phyloP scores from a whole-genome alignment of 2,888 invertebrate species.

The Balanococcus diminutus region DNA sequence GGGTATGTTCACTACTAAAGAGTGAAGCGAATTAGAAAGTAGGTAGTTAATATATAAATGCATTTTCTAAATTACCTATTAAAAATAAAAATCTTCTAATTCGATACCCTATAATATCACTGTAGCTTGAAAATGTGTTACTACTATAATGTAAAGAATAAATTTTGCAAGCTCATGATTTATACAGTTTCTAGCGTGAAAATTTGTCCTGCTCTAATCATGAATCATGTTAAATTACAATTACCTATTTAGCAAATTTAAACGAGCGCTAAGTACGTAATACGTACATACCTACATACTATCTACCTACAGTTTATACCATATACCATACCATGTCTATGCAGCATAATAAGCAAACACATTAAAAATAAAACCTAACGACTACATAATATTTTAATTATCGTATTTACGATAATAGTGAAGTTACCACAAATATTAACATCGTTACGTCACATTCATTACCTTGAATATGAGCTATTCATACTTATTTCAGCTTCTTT shows the following conservation, averaged over 20 bases:
- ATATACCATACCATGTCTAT: background rate
- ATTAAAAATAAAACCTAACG: conserved; percentile 27
- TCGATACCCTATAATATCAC: no score
- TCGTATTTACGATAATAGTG: conserved; percentile 27
- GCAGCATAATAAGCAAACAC: background rate
- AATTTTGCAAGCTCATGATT: background rate
- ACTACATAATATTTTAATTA: conserved; percentile 31
- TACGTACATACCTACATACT: background rate
- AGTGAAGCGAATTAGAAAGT: no score
- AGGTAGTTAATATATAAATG: no score
- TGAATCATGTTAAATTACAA: background rate
- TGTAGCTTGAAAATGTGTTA: no score
- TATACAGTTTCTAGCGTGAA: background rate
- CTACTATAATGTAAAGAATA: background rate
- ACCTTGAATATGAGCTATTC: background rate
- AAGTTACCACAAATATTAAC: conserved; percentile 27
- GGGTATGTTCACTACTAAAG: no score
- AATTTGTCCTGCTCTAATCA: background rate
- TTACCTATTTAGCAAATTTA: background rate
- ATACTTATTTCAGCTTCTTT: background rate
- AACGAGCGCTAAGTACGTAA: background rate
- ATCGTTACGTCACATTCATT: background rate
- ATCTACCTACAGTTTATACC: background rate
- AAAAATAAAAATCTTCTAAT: no score
- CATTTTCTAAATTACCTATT: no score